These are phyloP conservation scores for Drosophila bocki DNA, from an alignment of 1,140 invertebrate species.

Conservation along the genomic window DNA sequence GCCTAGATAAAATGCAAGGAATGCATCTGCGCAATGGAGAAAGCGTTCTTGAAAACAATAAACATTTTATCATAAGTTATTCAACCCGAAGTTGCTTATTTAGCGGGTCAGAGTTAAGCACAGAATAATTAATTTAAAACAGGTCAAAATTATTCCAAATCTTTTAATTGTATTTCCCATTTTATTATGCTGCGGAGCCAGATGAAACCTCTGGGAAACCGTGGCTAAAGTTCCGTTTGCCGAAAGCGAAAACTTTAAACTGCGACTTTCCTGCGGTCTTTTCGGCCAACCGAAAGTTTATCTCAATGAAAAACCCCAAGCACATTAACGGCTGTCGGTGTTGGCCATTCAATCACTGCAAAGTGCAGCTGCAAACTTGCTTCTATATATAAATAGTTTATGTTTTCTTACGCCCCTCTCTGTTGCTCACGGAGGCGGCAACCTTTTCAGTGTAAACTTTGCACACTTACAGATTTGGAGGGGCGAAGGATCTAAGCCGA, in stretches of 20 bases:
- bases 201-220: background rate
- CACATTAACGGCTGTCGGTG: slow-evolving; percentile 54
- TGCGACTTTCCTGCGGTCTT: slow-evolving; percentile 42
- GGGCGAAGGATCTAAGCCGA: slow-evolving; percentile 34
- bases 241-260: slow-evolving; percentile 33
- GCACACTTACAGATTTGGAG: slow-evolving; percentile 33
- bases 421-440: slow-evolving; percentile 22
- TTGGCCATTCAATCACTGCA: slow-evolving; percentile 70
- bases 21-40: background rate
- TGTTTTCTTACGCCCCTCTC: slow-evolving; percentile 36
- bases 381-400: slow-evolving; percentile 68
- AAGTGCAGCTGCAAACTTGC: slow-evolving; percentile 54
- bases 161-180: background rate
- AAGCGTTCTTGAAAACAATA: slow-evolving; percentile 6
- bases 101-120: background rate
- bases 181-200: background rate
- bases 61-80: slow-evolving; percentile 7
- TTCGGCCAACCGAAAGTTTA: slow-evolving; percentile 50
- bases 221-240: slow-evolving; percentile 1
- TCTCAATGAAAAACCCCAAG: slow-evolving; percentile 38
- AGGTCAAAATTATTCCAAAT: background rate
- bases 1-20: background rate
- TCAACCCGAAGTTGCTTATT: background rate
- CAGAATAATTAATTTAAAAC: background rate
- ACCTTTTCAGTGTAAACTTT: slow-evolving; percentile 64